Base-by-base conservation (phyloP, 2,113 vertebrate species). In the Chaetodon trifascialis region DNA sequence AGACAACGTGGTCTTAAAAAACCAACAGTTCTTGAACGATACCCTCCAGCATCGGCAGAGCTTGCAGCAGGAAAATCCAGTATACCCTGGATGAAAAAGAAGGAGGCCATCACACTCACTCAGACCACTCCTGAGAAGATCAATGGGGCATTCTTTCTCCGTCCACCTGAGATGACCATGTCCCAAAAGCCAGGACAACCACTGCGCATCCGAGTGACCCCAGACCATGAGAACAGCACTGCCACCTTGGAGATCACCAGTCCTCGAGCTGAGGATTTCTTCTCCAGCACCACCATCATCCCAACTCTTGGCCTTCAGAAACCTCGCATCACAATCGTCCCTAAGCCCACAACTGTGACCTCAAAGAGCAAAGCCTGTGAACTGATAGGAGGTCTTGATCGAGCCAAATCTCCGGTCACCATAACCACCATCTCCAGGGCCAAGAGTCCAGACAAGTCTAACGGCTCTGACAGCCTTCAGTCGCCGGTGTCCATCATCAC, bases 231-330 rank as follows among this genome's bases (percentile, higher is more conserved):
- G 72, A 97, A 96, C 89, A 97, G 97, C 91, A 97, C 96, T 0
- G 98, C 98, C 21, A 99, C 97, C 47, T 73, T 99, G 93, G 97
- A 99, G 93, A 99, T 99, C 92, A 98, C 96, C 10, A 97, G 98
- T 65, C 97, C 98, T 6, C 94, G 95, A 0, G 94, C 96, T 0
- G 96, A 98, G 54, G 98, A 99, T 40, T 99, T 99, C 89, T 99
- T 98, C 91, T 98, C 97, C 49, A 98, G 96, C 79, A 96, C 98
- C 73, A 97, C 97, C 8, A 96, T 99, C 88, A 97, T 99, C 92
- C 98, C 98, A 1, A 98, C 97, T 15, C 92, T 98, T 23, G 97
- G 98, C 38, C 95, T 94, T 44, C 97, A 98, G 88, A 98, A 96
- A 59, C 98, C 98, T 49, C 94, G 96, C 51, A 99, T 99, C 87